These are phyloP conservation scores for Trissolcus japonicus DNA, from an alignment of 2,888 invertebrate species.

Conservation along the genomic window DNA sequence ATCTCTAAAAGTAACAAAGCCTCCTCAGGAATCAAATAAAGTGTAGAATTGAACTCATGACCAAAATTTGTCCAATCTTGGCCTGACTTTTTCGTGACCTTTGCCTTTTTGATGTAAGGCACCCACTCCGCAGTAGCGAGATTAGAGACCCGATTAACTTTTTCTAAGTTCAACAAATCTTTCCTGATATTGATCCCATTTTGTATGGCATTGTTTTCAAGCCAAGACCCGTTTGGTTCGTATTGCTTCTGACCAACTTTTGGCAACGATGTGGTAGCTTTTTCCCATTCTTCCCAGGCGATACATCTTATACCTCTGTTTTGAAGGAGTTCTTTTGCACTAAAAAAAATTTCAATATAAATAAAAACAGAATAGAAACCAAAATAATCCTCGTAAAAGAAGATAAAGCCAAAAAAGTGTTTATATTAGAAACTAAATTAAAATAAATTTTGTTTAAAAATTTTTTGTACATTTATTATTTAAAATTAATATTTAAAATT, in stretches of 20 bases:
- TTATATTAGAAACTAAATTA: no score
- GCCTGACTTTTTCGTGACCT: conserved; percentile 79
- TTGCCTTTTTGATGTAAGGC: conserved; percentile 77
- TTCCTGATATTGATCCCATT: conserved; percentile 78
- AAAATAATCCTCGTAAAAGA: not conserved
- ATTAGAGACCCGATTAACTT: conserved; percentile 79
- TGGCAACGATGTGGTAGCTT: conserved; percentile 77
- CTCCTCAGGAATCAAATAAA: conserved; percentile 82
- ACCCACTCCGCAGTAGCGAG: conserved; percentile 80
- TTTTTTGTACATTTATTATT: no score
- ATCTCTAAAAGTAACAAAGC: conserved; percentile 82
- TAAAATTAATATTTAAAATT: no score
- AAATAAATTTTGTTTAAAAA: no score
- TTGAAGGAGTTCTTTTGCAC: conserved; percentile 68
- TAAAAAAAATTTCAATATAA: conserved; percentile 50
- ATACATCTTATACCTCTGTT: conserved; percentile 67
- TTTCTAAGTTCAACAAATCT: conserved; percentile 78
- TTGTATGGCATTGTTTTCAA: conserved; percentile 80
- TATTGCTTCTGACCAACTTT: conserved; percentile 79
- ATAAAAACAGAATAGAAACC: not conserved
- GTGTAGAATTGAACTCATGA: conserved; percentile 75
- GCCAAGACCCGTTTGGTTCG: conserved; percentile 79
- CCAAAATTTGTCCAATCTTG: conserved; percentile 80
- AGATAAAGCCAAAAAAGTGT: not conserved
- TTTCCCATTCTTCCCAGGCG: conserved; percentile 73